Evolutionary conservation across 2,888 invertebrate species (phyloP), one percentile per base, ranked within the genome.

Genomic region (Agyllia agylla): DNA sequence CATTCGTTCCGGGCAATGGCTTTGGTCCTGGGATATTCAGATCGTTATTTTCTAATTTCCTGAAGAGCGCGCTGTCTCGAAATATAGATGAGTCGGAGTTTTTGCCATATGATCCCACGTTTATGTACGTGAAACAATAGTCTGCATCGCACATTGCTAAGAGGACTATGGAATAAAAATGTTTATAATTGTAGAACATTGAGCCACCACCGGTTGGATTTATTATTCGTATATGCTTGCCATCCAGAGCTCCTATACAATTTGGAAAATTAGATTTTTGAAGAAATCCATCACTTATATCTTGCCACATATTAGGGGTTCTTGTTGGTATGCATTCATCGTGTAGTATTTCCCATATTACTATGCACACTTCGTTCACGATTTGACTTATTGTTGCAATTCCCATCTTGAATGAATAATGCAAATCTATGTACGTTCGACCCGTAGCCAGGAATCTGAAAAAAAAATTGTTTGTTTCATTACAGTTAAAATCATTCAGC

Each of bases 161-260:
- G 8, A 94, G 92, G 78, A 95, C 94, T 84, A 95, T 92, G 85
- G 94, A 95, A 35, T 93, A 95, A 91, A 92, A 94, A 87, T 94
- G 85, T 79, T 95, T 94, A 89, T 49, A 49, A 49, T 49, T 49
- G 49, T 49, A 49, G 49, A 49, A 49, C 49, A 49, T 70, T 70
- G 70, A 70, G 27, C 70, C 70, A 70, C 49, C 49, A 49, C 49
- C 49, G 49, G 49, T 49, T 49, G 49, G 49, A 49, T 49, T 49
- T 49, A 49, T 49, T 49, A 49, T 49, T 49, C 49, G 49, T 49
- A 49, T 49, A 49, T 49, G 49, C 49, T 49, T 49, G 49, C 49
- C 49, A 49, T 49, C 49, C 49, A 49, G 49, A 49, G 49, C 49
- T 49, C 49, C 49, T 49, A 49, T 49, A 49, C 49, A 49, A 49